Conservation (phyloP, 1,140 invertebrate genomes). For the Drosophila lini region DNA sequence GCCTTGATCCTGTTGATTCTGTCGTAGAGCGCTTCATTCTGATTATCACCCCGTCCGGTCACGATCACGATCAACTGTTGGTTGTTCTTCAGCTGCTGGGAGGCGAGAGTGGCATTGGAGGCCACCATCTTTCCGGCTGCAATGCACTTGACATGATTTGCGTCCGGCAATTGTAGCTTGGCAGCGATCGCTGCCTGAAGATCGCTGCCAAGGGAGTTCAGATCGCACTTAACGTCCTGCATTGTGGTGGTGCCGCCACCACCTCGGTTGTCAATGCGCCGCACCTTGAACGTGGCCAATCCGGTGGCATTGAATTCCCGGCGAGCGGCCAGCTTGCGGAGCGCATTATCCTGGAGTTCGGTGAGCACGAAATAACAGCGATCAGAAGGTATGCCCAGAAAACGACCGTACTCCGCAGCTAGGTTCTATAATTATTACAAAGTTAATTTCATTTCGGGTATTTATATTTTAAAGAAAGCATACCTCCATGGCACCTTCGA, state of each 20-base stretch:
- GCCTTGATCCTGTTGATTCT: constrained; percentile 70
- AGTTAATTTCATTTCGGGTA: neutral
- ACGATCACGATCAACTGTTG: constrained; percentile 88
- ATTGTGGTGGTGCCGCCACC: constrained; percentile 71
- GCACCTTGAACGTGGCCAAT: constrained; percentile 76
- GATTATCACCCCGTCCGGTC: constrained; percentile 83
- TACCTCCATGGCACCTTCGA: constrained; percentile 85
- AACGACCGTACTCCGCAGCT: constrained; percentile 81
- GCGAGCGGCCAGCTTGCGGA: constrained; percentile 88
- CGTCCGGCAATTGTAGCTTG: constrained; percentile 78
- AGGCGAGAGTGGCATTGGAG: constrained; percentile 84
- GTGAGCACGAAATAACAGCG: constrained; percentile 86
- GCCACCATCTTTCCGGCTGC: constrained; percentile 88
- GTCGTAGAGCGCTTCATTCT: constrained; percentile 63
- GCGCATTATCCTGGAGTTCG: constrained; percentile 88
- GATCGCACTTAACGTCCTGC: constrained; percentile 69
- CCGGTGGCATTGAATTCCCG: constrained; percentile 88
- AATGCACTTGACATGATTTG: constrained; percentile 88
- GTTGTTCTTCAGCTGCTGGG: constrained; percentile 88
- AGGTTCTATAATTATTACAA: constrained; percentile 85
- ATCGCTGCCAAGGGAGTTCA: constrained; percentile 85
- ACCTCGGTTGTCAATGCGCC: constrained; percentile 64
- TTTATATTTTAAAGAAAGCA: constrained; percentile 6
- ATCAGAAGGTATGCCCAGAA: constrained; percentile 85
- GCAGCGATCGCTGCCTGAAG: constrained; percentile 86